Percentiles rank a stretch among this genome's conserved stretches.
Evolutionary conservation across 2,888 invertebrate genomes (phyloP).

Genomic region (Tribolium freemani): DNA sequence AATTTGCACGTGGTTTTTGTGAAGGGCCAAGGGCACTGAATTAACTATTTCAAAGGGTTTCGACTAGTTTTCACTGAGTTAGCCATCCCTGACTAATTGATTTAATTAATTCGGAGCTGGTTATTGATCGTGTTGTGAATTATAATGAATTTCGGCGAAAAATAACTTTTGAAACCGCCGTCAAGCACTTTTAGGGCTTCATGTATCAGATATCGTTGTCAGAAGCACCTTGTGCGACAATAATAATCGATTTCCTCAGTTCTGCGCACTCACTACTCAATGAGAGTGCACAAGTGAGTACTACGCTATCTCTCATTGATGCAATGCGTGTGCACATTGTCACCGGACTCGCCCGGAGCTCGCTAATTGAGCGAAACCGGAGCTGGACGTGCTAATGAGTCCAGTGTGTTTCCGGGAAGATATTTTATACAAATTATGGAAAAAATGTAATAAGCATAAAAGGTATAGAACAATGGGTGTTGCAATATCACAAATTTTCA

Average conservation of each 20-base stretch:
- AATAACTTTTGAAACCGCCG: no score
- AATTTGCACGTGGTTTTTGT: neutral
- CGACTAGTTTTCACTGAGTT: slow-evolving; percentile 1
- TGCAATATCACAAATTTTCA: no score
- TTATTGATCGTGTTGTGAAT: no score
- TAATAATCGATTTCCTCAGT: slow-evolving; percentile 32
- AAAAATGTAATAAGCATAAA: no score
- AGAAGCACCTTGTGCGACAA: no score
- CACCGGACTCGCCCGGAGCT: neutral
- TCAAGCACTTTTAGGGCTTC: no score
- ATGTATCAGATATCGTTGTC: neutral
- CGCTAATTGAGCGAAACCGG: neutral
- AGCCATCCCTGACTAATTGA: no score
- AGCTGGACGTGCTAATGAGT: neutral
- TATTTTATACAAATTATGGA: no score
- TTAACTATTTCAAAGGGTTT: neutral
- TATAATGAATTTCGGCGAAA: no score
- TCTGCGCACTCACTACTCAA: slow-evolving; percentile 43
- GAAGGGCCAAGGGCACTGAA: neutral
- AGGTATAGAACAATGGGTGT: no score
- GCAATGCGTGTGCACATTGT: neutral
- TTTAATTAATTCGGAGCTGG: no score
- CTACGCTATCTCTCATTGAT: slow-evolving; percentile 31
- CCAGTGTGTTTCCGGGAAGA: no score
- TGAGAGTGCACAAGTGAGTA: slow-evolving; percentile 32